Conservation (phyloP, 2,888 invertebrate genomes). For the Molorchus minor region DNA sequence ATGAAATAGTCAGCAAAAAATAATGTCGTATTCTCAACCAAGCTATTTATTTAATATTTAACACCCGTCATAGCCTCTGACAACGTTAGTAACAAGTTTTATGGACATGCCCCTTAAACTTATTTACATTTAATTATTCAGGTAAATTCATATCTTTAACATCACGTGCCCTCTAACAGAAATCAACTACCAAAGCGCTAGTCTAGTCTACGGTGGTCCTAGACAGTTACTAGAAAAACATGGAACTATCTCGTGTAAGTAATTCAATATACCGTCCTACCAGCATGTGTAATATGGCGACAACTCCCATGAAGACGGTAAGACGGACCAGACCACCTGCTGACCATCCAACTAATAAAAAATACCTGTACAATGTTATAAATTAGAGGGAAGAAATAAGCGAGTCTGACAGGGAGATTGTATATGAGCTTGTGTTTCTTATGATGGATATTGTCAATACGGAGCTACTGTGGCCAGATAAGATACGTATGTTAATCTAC, state of each 20-base stretch:
- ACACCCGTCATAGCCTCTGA: no score
- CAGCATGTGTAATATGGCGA: constrained; percentile 25
- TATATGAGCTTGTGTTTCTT: constrained; percentile 28
- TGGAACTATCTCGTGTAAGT: constrained; percentile 5
- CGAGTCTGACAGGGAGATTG: constrained; percentile 26
- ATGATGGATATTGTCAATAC: constrained; percentile 42
- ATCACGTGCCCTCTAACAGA: no score
- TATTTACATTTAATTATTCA: no score
- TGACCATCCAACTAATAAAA: constrained; percentile 20
- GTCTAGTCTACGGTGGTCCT: constrained; percentile 6
- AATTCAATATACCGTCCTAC: constrained; percentile 10
- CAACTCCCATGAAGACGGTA: constrained; percentile 22
- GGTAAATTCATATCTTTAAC: no score
- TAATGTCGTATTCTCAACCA: no score
- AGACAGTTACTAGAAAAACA: not conserved
- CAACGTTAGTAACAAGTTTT: no score
- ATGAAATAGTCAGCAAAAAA: no score
- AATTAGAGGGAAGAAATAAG: constrained; percentile 22
- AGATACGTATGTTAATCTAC: constrained; percentile 36
- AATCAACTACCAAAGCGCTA: constrained; percentile 4
- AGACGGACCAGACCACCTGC: constrained; percentile 23
- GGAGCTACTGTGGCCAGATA: constrained; percentile 34
- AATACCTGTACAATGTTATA: constrained; percentile 22
- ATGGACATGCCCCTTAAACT: no score
- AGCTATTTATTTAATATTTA: no score